phyloP scores from a whole-genome alignment of 2,888 invertebrate species.

The Pyrrhosoma nymphula region DNA sequence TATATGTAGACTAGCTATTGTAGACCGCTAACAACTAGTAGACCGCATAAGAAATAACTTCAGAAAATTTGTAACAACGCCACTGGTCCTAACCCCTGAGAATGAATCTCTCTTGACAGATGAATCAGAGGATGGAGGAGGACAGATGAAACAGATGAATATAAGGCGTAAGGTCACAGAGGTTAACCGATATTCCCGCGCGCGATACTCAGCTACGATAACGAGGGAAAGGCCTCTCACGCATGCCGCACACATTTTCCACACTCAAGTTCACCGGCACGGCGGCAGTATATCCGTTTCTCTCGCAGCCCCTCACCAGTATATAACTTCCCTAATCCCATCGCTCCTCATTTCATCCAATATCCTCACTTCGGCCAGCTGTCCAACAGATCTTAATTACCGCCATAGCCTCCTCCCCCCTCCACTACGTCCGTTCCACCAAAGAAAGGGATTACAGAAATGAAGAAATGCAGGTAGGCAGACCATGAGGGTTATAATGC shows the following conservation, averaged over 20 bases:
- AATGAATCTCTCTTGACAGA: too few relatives aligned
- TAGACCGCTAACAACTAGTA: too few relatives aligned
- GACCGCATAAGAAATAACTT: too few relatives aligned
- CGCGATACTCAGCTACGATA: too few relatives aligned
- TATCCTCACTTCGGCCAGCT: slow-evolving; percentile 45
- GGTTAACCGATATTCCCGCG: too few relatives aligned
- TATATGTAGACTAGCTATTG: too few relatives aligned
- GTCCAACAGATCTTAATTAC: slow-evolving; percentile 68
- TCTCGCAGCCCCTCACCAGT: neutral
- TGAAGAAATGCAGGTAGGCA: slow-evolving; percentile 57
- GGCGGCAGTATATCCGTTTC: neutral
- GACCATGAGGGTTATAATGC: neutral
- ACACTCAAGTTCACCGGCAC: too few relatives aligned
- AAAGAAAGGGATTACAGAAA: slow-evolving; percentile 65
- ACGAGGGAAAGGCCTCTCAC: too few relatives aligned
- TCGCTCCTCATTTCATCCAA: slow-evolving; percentile 45
- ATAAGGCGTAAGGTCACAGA: too few relatives aligned
- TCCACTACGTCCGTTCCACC: neutral
- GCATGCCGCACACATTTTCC: too few relatives aligned
- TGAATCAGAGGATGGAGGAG: too few relatives aligned
- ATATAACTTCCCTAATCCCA: neutral
- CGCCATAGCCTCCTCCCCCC: slow-evolving; percentile 43
- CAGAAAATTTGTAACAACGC: neutral
- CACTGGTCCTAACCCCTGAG: neutral
- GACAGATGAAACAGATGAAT: too few relatives aligned